These are phyloP conservation scores for Ophiodon elongatus DNA, from an alignment of 2,113 vertebrate species.

Conservation along the genomic window DNA sequence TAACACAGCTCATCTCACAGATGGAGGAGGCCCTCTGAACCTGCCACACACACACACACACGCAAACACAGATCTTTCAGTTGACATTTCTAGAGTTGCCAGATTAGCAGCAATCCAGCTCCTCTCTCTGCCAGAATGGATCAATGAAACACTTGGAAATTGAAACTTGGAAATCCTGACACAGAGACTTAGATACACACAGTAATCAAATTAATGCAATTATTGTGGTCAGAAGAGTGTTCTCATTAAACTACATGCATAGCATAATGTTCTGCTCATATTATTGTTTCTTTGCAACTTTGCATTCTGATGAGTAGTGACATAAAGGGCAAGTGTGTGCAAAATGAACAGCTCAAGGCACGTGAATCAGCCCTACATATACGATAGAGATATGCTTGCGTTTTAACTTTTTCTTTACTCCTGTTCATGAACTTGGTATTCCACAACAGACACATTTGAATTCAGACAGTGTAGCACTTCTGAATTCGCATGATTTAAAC, in stretches of 20 bases:
- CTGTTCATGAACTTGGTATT: background rate
- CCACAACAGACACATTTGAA: background rate
- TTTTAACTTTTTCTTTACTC: background rate
- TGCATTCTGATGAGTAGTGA: conserved; percentile 35
- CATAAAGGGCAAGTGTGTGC: conserved; percentile 39
- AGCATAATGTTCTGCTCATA: conserved; percentile 20
- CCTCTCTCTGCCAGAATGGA: conserved; percentile 41
- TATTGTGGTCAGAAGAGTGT: conserved; percentile 12
- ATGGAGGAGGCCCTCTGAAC: conserved; percentile 12
- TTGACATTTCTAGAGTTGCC: conserved; percentile 58
- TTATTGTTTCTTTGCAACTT: conserved; percentile 19
- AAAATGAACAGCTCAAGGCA: conserved; percentile 42
- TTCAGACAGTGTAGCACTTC: background rate
- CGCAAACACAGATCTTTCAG: conserved; percentile 8
- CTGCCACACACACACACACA: background rate
- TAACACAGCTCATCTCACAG: conserved; percentile 15
- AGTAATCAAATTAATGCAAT: conserved; percentile 41
- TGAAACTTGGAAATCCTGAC: conserved; percentile 44
- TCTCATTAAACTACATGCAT: conserved; percentile 31
- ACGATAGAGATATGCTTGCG: background rate
- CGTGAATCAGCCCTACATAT: conserved; percentile 16
- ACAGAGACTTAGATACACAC: conserved; percentile 17
- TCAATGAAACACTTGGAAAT: conserved; percentile 59
- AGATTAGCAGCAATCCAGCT: conserved; percentile 59
- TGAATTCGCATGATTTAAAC: background rate